Evolutionary conservation across 2,797 vertebrate species (phyloP), one percentile per base, ranked within the genome.

Genomic region (Periophthalmus magnuspinnatus): DNA sequence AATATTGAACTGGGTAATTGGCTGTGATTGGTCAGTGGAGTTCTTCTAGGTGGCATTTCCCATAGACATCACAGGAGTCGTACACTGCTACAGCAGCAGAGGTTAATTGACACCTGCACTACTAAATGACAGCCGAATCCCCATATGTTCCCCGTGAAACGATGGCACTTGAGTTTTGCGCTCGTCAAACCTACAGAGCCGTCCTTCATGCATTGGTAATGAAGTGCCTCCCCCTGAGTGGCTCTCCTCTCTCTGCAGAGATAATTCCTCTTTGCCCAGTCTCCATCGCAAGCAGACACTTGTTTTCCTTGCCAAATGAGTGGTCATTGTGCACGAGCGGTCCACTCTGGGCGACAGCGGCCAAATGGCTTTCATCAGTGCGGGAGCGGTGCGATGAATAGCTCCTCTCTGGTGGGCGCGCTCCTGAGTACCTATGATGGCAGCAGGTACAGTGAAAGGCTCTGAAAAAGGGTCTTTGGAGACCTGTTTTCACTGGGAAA

Each of bases 361-460:
- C 95, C 95, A 95, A 96, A 96, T 96, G 95, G 96, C 95, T 97
- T 96, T 96, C 94, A 92, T 94, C 93, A 90, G 95, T 94, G 96
- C 96, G 93, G 84, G 94, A 79, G 89, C 81, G 84, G 77, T 74
- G 74, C 76, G 24, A 36, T 67, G 75, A 68, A 76, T 79, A 79
- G 85, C 72, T 78, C 76, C 88, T 90, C 90, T 92, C 86, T 81
- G 38, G 36, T 36, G 36, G 34, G 34, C 3, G 28, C 28, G 28
- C 36, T 38, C 93, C 94, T 89, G 94, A 97, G 96, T 95, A 91
- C 94, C 95, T 95, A 80, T 95, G 94, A 96, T 96, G 95, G 95
- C 95, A 93, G 91, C 88, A 93, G 93, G 91, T 81, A 93, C 77
- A 92, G 94, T 93, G 92, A 95, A 94, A 84, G 94, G 94, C 91